Evolutionary conservation across 2,888 invertebrate genomes (phyloP).

Genomic region (Cataglyphis cursor): DNA sequence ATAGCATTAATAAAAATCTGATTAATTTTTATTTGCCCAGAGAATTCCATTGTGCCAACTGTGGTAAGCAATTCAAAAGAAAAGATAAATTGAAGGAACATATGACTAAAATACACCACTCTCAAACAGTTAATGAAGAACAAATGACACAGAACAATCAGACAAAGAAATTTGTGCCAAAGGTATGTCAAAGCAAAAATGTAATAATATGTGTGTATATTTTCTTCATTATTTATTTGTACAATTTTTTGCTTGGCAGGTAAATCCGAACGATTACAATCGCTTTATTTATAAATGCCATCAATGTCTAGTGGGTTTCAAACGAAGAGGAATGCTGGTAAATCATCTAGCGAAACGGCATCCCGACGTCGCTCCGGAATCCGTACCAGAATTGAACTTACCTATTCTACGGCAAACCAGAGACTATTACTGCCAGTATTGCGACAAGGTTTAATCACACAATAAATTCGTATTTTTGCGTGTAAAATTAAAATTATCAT

Average conservation of each 20-base stretch:
- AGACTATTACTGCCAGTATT: slow-evolving; percentile 94
- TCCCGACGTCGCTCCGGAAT: slow-evolving; percentile 89
- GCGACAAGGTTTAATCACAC: slow-evolving; percentile 89
- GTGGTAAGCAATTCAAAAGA: slow-evolving; percentile 93
- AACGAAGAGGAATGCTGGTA: slow-evolving; percentile 94
- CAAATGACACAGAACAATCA: slow-evolving; percentile 79
- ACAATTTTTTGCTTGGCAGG: slow-evolving; percentile 68
- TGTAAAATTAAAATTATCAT: slow-evolving; percentile 3
- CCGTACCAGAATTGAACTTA: slow-evolving; percentile 92
- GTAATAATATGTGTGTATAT: neutral
- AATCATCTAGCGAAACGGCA: slow-evolving; percentile 94
- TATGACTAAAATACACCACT: slow-evolving; percentile 90
- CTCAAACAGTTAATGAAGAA: slow-evolving; percentile 84
- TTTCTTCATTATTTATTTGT: slow-evolving; percentile 11
- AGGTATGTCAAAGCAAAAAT: slow-evolving; percentile 82
- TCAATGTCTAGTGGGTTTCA: slow-evolving; percentile 92
- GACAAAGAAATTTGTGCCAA: slow-evolving; percentile 88
- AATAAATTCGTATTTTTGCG: neutral
- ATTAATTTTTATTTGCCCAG: slow-evolving; percentile 83
- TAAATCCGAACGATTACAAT: slow-evolving; percentile 90
- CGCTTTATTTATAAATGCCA: slow-evolving; percentile 93
- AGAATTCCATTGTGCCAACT: slow-evolving; percentile 92
- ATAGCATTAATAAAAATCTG: neutral
- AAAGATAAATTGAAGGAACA: slow-evolving; percentile 93
- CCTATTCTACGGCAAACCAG: slow-evolving; percentile 93